Conservation (phyloP, 1,140 invertebrate genomes). For the Mactra quadrangularis region DNA sequence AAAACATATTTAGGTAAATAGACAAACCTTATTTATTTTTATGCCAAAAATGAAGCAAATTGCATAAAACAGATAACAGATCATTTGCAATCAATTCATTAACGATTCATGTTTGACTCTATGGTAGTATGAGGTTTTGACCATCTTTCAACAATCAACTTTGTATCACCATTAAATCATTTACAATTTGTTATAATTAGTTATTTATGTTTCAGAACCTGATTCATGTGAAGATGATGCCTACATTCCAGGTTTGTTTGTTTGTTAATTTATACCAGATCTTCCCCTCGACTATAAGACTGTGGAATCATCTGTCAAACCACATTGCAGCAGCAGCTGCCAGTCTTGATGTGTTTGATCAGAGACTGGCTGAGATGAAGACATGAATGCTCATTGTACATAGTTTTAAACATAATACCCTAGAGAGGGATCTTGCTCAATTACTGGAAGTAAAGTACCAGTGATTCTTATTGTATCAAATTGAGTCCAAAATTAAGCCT, state of each 20-base stretch:
- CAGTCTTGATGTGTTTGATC: neutral
- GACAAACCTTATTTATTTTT: no score
- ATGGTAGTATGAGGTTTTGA: neutral
- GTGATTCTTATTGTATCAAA: no score
- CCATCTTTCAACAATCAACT: no score
- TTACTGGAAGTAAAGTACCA: no score
- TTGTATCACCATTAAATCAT: neutral
- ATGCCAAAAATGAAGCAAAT: neutral
- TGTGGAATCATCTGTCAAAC: neutral
- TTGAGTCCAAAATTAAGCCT: no score
- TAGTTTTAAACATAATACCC: neutral
- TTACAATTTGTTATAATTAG: neutral
- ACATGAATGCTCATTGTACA: neutral
- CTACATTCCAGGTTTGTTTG: conserved; percentile 38
- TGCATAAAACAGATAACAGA: neutral
- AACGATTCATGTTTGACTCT: no score
- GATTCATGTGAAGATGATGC: conserved; percentile 49
- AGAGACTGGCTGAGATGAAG: neutral
- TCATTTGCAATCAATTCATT: neutral
- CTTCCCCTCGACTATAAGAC: no score
- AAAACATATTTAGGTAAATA: no score
- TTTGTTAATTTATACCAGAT: neutral
- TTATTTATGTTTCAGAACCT: conserved; percentile 17
- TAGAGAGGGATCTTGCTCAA: no score
- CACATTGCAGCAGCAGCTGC: neutral